Conservation (phyloP, 2,113 vertebrate genomes). For the Gambusia holbrooki region DNA sequence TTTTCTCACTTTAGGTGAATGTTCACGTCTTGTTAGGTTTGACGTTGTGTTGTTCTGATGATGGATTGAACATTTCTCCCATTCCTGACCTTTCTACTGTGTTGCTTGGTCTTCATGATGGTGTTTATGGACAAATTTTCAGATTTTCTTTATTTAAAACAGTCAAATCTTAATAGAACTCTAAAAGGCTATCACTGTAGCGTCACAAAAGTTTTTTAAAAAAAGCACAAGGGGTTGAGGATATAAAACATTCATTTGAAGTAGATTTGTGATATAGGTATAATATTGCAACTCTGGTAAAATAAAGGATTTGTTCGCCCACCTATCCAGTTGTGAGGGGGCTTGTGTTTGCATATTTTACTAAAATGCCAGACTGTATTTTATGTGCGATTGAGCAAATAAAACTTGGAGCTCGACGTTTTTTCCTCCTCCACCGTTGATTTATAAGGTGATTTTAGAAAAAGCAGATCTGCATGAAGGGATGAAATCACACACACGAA, state of each 20-base stretch:
- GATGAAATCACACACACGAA: slow-evolving; percentile 25
- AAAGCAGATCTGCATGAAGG: slow-evolving; percentile 20
- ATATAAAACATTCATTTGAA: too few species aligned
- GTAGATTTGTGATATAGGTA: too few species aligned
- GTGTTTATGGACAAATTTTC: background rate
- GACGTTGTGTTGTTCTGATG: too few species aligned
- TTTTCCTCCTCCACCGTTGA: background rate
- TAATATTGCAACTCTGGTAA: too few species aligned
- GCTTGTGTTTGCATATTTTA: background rate
- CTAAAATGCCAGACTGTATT: background rate
- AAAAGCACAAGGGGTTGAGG: too few species aligned
- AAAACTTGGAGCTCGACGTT: slow-evolving; percentile 1
- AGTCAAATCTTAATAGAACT: background rate
- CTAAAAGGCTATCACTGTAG: background rate
- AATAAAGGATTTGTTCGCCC: too few species aligned
- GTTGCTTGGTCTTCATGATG: background rate
- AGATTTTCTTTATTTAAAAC: background rate
- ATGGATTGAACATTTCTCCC: too few species aligned
- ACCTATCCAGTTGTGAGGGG: too few species aligned
- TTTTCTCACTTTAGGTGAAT: too few species aligned
- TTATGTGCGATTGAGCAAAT: background rate
- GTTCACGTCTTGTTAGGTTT: too few species aligned
- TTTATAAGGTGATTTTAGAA: slow-evolving; percentile 41
- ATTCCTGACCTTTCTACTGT: background rate
- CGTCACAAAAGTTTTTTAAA: background rate